Conservation (phyloP, 1,140 invertebrate species). For the Euura saliciscinereae region DNA sequence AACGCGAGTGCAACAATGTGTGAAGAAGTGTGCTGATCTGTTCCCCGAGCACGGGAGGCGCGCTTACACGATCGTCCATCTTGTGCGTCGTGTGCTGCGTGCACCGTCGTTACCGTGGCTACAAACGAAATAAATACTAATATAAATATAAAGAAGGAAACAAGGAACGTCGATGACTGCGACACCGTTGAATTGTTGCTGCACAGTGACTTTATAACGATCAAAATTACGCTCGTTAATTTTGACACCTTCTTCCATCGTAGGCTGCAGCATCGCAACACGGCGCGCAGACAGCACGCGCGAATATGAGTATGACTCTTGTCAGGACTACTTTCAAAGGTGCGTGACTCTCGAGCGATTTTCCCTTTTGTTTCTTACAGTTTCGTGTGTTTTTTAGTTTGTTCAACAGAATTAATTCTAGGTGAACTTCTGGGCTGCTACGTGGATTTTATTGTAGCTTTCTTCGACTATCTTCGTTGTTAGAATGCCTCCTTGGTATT, state of each 20-base stretch:
- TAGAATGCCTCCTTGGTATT: too few relatives aligned
- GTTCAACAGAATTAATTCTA: too few relatives aligned
- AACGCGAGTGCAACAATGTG: neutral
- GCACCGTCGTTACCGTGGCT: neutral
- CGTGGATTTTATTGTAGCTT: too few relatives aligned
- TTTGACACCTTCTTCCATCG: neutral
- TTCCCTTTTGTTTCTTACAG: too few relatives aligned
- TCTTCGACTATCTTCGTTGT: too few relatives aligned
- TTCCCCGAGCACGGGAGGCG: neutral
- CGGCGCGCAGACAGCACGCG: constrained; percentile 24
- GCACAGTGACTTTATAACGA: neutral
- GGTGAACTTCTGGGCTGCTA: too few relatives aligned
- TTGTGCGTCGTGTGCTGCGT: neutral
- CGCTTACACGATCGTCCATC: neutral
- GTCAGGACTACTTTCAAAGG: constrained; percentile 56
- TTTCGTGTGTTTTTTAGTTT: too few relatives aligned
- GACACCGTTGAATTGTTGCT: neutral
- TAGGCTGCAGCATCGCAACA: neutral
- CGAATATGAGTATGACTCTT: constrained; percentile 62
- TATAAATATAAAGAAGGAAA: neutral
- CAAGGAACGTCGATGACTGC: neutral
- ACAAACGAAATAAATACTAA: neutral
- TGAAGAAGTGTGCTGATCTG: neutral
- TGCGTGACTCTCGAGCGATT: constrained; percentile 24
- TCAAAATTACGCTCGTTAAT: neutral